Conservation (phyloP, 37 sponge, comb jelly and placozoan genomes). For the Tethya wilhelma region DNA sequence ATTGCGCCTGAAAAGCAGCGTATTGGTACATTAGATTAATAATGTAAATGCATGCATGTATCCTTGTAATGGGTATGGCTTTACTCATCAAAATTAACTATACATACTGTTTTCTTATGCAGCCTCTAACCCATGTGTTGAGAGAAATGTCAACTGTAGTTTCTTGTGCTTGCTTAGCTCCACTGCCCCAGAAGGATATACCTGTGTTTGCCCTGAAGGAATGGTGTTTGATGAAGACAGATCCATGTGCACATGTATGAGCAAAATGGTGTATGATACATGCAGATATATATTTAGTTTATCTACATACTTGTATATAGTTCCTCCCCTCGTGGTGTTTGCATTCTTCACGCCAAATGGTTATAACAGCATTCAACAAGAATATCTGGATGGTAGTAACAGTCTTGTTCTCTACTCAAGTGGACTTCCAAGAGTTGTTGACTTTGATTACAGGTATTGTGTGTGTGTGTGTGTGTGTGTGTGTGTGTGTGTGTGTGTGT, state of each 20-base stretch:
- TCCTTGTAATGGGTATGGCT: no score
- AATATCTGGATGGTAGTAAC: constrained; percentile 10
- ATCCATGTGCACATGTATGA: no score
- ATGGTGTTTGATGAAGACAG: background rate
- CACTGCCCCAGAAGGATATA: constrained; percentile 11
- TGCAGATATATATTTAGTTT: background rate
- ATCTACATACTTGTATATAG: background rate
- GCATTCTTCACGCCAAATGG: background rate
- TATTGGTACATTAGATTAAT: background rate
- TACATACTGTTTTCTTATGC: background rate
- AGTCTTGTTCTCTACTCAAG: constrained; percentile 1
- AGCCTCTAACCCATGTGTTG: constrained; percentile 20
- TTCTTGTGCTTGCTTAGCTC: constrained; percentile 60
- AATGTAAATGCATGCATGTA: background rate
- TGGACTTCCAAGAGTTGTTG: constrained; percentile 15
- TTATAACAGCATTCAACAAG: constrained; percentile 11
- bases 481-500: background rate
- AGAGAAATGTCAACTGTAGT: constrained; percentile 56
- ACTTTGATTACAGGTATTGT: constrained; percentile 24
- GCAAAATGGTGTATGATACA: background rate
- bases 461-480: no score
- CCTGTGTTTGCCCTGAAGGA: constrained; percentile 65
- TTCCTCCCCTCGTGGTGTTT: constrained; percentile 18
- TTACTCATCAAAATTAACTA: background rate
- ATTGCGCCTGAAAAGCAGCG: constrained; percentile 11